Evolutionary conservation across 2,888 invertebrate genomes (phyloP), one percentile per base, ranked within the genome.

Genomic region (Melanargia galathea): DNA sequence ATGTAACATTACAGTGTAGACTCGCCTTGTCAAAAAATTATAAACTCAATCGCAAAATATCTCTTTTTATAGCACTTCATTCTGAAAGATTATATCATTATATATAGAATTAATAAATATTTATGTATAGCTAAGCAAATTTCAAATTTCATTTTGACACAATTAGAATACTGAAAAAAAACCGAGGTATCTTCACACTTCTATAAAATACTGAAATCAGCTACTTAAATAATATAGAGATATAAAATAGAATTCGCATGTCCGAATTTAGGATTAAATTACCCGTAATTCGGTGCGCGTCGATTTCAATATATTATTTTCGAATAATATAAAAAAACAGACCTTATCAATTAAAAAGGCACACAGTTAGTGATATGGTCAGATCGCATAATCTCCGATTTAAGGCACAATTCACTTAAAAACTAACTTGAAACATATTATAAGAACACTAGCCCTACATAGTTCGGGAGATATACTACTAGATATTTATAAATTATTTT

Each of bases 381-480:
- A 63, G 64, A 57, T 64, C 72, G 71, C 73, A 75, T 83, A 83
- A 87, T 86, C 81, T 87, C 86, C 76, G 77, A 82, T 69, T 62
- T 64, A 70, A 67, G 68, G 67, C 68, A 70, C 70, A 58, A 63
- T 64, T 67, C 60, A 60, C 69, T 70, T 69, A 69, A 48, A 60
- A 2, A 45, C 35, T 56, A 56, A 33, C 18, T 26, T 13, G 24
- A 56, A 56, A 56, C 30, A 43, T 45, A 8, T 5, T 38, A 16
- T 49, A 22, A 55, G 5, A n/a, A 40, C 38, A 38, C 35, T 54
- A 40, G 22, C 4, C 16, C n/a, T n/a, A 20, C 16, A 38, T n/a
- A 8, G 3, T 26, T n/a, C n/a, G 22, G 4, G n/a, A 48, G 0
- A 20, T 13, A 52, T 33, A 20, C 38, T 7, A 10, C 2, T 35